Conservation (phyloP, 2,888 invertebrate genomes). For the Bimastos eiseni region DNA sequence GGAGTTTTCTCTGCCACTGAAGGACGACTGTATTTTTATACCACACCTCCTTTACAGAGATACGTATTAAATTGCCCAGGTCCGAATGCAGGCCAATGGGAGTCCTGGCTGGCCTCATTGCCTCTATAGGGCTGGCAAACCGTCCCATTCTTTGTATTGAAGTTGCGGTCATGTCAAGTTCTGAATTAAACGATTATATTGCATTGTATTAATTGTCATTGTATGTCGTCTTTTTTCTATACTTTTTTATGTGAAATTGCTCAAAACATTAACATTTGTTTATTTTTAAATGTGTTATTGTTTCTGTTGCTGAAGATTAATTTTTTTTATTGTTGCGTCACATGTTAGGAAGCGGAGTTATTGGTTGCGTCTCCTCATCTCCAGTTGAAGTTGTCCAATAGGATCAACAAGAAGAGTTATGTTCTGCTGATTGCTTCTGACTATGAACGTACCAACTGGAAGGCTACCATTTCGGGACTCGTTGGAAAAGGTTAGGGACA, state of each 20-base stretch:
- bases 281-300: not conserved
- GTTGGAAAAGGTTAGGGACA: conserved; percentile 65
- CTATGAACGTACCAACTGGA: conserved; percentile 90
- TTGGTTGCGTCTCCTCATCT: conserved; percentile 32
- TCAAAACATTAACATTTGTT: not conserved
- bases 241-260: not conserved
- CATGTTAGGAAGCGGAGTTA: conserved; percentile 42
- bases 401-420: conserved; percentile 66
- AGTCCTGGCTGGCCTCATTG: too few species aligned
- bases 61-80: too few species aligned
- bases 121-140: too few species aligned
- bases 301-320: not conserved
- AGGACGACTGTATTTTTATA: too few species aligned
- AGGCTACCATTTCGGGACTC: conserved; percentile 83
- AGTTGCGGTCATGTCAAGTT: too few species aligned
- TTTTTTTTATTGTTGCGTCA: not conserved
- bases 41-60: too few species aligned
- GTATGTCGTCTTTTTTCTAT: too few species aligned
- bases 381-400: conserved; percentile 36
- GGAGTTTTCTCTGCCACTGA: too few species aligned
- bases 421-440: conserved; percentile 90
- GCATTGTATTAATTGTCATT: too few species aligned
- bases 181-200: too few species aligned
- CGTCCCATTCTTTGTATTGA: too few species aligned
- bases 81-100: too few species aligned